Conservation (phyloP, 2,113 vertebrate genomes). For the Candoia aspera region DNA sequence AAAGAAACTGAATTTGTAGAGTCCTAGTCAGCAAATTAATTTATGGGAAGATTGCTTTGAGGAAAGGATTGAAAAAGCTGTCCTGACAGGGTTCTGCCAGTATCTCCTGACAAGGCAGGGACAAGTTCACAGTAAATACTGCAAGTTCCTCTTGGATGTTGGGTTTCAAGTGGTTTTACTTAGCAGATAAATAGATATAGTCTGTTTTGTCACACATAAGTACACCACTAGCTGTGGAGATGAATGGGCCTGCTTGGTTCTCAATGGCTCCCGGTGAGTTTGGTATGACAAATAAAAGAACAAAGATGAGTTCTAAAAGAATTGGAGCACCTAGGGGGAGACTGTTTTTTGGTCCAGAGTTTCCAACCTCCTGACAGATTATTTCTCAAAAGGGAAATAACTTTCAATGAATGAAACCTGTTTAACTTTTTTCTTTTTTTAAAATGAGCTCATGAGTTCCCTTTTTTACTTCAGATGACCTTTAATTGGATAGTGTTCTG, state of each 20-base stretch:
- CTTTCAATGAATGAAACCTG: neutral
- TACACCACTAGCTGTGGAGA: neutral
- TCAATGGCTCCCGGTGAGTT: neutral
- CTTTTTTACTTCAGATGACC: neutral
- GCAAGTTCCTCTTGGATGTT: neutral
- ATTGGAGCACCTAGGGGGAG: neutral
- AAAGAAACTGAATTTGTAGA: neutral
- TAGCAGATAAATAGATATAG: neutral
- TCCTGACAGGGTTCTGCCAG: neutral
- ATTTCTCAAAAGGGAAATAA: neutral
- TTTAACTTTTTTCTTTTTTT: neutral
- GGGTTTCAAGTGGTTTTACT: neutral
- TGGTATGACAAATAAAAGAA: neutral
- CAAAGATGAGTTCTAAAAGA: neutral
- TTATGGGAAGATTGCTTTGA: neutral
- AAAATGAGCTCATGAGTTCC: neutral
- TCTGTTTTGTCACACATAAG: neutral
- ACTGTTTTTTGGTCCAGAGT: neutral
- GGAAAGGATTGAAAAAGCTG: neutral
- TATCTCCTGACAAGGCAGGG: neutral
- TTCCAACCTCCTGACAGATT: neutral
- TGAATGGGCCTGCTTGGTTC: neutral
- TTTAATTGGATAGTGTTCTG: neutral
- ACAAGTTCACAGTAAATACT: neutral
- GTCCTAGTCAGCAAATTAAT: neutral